A percentile compares a stretch with the other conserved stretches of the same genome.
Conservation (phyloP, 2,797 vertebrate genomes). For the Gadopsis marmoratus region DNA sequence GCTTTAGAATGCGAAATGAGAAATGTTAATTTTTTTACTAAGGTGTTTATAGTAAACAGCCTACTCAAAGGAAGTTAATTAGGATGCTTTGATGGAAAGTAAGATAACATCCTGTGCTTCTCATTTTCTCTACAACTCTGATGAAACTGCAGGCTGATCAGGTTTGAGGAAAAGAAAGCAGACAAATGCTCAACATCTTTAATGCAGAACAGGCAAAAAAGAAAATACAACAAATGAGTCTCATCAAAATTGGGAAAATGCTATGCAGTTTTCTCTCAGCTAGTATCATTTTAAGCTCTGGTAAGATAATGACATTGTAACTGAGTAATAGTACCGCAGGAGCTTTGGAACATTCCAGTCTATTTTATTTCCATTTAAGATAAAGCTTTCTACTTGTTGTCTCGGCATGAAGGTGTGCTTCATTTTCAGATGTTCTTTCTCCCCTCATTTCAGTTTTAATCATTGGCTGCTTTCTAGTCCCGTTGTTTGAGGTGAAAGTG, state of each 20-base stretch:
- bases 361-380: slow-evolving; percentile 75
- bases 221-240: slow-evolving; percentile 61
- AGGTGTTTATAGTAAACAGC: slow-evolving; percentile 44
- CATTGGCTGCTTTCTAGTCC: slow-evolving; percentile 69
- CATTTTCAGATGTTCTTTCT: slow-evolving; percentile 66
- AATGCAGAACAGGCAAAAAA: slow-evolving; percentile 25
- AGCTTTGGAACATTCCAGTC: slow-evolving; percentile 58
- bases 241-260: slow-evolving; percentile 62
- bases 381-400: slow-evolving; percentile 70
- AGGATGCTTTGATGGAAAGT: slow-evolving; percentile 51
- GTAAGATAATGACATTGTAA: slow-evolving; percentile 68
- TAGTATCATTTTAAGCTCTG: slow-evolving; percentile 56
- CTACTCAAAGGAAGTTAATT: slow-evolving; percentile 47
- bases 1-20: slow-evolving; percentile 31
- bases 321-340: slow-evolving; percentile 52
- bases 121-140: slow-evolving; percentile 43
- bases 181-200: slow-evolving; percentile 48
- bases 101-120: slow-evolving; percentile 50
- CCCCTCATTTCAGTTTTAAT: slow-evolving; percentile 76
- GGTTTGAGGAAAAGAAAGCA: slow-evolving; percentile 48
- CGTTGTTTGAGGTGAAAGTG: slow-evolving; percentile 81
- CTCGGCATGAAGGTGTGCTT: slow-evolving; percentile 59
- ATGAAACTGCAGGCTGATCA: slow-evolving; percentile 58
- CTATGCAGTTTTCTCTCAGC: slow-evolving; percentile 46
- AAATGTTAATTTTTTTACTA: slow-evolving; percentile 43